Base-by-base conservation (phyloP, 2,797 vertebrate species). In the Acridotheres tristis region DNA sequence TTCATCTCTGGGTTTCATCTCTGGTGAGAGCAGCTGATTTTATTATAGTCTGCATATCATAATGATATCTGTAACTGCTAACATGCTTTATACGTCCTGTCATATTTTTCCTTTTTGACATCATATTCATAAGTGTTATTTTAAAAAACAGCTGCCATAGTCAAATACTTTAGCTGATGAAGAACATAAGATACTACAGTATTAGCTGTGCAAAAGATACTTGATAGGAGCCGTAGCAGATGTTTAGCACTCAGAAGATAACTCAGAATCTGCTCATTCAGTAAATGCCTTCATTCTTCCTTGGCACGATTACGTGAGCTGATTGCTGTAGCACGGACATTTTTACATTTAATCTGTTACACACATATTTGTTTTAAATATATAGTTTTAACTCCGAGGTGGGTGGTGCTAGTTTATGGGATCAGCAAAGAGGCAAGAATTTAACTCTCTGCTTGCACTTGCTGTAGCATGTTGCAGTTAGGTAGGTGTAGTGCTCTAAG, bases 231-330 rank as follows among this genome's bases (percentile, higher is more conserved):
- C 87, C 47, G 4, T 89, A 89, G 96, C 96, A 97, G 96, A 97
- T 97, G 96, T 96, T 95, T 96, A 95, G 74, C 88, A 83, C 95
- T 95, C n/a, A 6, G 86, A 95, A 97, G 90, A 95, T 95, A 96
- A 96, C 88, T 93, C 76, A 96, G 94, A 96, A 96, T 97, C 93
- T 96, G 95, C 93, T 97, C 96, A 91, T 97, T 97, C 96, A 96
- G 93, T 96, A 96, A 97, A 96, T 97, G 83, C 92, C 92, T 97
- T 94, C 93, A 85, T 96, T 96, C 96, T 95, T 94, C 78, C 90
- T 92, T 87, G 77, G 89, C 89, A 89, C 10, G 5, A 55, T 85
- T 91, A 79, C 75, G n/a, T 62, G 95, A 90, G 89, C 93, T 54
- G 69, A 84, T 61, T 85, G 81, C 94, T 93, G 1, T n/a, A 90